Conservation (phyloP, 2,113 vertebrate species). For the Rhinoptilus africanus region DNA sequence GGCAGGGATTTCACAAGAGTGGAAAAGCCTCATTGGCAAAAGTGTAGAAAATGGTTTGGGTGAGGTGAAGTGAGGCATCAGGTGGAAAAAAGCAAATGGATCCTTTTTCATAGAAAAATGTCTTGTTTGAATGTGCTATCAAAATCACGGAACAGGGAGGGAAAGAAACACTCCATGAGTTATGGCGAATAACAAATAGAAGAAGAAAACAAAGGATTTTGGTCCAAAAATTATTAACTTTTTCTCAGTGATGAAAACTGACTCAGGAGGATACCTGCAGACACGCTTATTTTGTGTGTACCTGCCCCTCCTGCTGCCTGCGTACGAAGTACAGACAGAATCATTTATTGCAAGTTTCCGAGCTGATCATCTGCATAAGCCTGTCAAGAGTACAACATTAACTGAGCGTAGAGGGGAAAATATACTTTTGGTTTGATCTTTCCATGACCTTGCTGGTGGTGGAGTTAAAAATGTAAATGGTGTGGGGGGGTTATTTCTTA, state of each 20-base stretch:
- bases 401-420: not conserved
- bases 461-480: not conserved
- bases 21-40: not conserved
- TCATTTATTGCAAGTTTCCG: not conserved
- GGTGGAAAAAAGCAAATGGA: rapidly evolving
- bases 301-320: not conserved
- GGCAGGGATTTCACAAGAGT: not conserved
- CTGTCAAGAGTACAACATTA: not conserved
- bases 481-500: not conserved
- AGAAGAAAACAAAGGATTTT: not conserved
- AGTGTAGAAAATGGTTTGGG: not conserved
- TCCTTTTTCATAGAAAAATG: not conserved
- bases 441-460: not conserved
- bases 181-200: not conserved
- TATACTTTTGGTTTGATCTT: not conserved
- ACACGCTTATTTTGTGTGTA: not conserved
- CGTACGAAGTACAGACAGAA: not conserved
- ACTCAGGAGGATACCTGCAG: not conserved
- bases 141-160: not conserved
- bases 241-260: not conserved
- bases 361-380: not conserved
- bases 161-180: not conserved
- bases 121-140: not conserved
- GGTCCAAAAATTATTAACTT: not conserved
- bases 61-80: not conserved